Conservation (phyloP, 1,140 invertebrate species). For the Callitettix versicolor region DNA sequence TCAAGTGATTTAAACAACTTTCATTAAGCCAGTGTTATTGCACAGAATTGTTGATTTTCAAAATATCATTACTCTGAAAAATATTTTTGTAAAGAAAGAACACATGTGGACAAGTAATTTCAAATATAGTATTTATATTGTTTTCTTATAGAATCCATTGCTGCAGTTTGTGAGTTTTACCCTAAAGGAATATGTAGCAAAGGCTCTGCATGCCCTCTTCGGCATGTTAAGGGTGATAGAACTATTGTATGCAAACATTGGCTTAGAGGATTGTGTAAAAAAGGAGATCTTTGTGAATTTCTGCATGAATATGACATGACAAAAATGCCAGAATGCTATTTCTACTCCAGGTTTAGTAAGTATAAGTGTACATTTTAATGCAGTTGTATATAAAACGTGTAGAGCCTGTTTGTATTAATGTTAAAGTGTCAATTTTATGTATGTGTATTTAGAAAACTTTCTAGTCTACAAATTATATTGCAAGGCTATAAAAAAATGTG, state of each 20-base stretch:
- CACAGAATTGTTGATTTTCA: too few relatives aligned
- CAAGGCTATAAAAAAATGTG: too few relatives aligned
- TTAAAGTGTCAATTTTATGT: too few relatives aligned
- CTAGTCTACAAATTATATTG: too few relatives aligned
- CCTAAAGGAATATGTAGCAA: conserved; percentile 68
- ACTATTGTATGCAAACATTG: conserved; percentile 99
- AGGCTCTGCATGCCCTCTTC: conserved; percentile 85
- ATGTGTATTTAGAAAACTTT: too few relatives aligned
- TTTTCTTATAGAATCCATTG: conserved; percentile 75
- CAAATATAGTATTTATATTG: background rate
- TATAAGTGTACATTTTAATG: too few relatives aligned
- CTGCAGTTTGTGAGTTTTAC: conserved; percentile 93
- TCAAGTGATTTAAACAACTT: too few relatives aligned
- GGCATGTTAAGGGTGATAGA: conserved; percentile 92
- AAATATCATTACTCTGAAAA: too few relatives aligned
- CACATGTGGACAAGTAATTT: background rate
- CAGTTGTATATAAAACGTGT: too few relatives aligned
- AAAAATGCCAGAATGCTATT: conserved; percentile 99
- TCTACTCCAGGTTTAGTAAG: conserved; percentile 89
- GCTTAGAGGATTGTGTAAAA: conserved; percentile 96
- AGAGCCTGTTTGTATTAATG: too few relatives aligned
- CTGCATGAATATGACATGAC: conserved; percentile 99
- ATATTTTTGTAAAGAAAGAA: too few relatives aligned
- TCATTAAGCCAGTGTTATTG: too few relatives aligned
- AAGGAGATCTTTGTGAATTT: conserved; percentile 99